phyloP scores from a whole-genome alignment of 2,113 vertebrate species.

The Catharus bicknelli region DNA sequence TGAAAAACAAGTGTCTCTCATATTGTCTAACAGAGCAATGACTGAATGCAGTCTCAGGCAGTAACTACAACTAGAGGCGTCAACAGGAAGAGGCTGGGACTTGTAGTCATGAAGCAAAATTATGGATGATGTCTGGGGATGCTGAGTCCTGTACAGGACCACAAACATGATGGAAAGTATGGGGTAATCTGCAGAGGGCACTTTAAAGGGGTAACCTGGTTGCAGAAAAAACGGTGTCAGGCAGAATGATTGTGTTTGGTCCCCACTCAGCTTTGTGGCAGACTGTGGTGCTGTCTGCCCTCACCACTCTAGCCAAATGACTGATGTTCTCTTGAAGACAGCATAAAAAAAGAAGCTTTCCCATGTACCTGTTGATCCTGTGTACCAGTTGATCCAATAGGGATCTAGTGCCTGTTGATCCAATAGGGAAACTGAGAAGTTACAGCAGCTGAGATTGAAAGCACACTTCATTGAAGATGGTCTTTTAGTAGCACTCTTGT shows the following conservation, averaged over 20 bases:
- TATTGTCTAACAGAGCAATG: neutral
- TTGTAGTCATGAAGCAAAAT: neutral
- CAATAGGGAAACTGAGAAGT: neutral
- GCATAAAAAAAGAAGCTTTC: neutral
- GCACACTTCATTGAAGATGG: neutral
- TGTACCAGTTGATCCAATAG: too few relatives aligned
- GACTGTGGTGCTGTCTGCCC: neutral
- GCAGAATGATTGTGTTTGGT: neutral
- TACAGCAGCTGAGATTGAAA: neutral
- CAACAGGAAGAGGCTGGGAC: neutral
- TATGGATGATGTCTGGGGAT: neutral
- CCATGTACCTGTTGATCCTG: too few relatives aligned
- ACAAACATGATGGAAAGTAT: neutral
- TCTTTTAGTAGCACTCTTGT: neutral
- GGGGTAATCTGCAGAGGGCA: neutral
- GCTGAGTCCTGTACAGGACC: neutral
- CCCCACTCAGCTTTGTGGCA: accelerated
- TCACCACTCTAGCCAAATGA: neutral
- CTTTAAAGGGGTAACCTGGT: neutral
- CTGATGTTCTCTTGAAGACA: neutral
- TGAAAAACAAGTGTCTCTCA: neutral
- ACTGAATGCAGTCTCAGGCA: neutral
- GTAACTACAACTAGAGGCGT: neutral
- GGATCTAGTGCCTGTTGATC: neutral
- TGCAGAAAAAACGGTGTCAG: neutral